phyloP scores from a whole-genome alignment of 2,888 invertebrate species.

The Cylloceria caligata region DNA sequence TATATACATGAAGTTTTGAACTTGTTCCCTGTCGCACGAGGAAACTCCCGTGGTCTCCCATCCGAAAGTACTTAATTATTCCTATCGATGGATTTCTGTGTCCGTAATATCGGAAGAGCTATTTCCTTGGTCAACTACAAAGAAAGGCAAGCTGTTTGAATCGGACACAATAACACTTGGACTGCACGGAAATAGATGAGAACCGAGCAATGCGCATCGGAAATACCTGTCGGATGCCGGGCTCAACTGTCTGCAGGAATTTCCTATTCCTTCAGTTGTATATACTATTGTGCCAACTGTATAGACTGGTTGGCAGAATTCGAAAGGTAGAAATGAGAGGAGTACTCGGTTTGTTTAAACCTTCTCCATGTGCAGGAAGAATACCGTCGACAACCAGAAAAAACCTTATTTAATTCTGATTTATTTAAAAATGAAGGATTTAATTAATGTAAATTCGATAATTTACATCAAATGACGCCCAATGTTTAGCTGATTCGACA shows the following conservation, averaged over 20 bases:
- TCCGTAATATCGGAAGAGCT: conserved; percentile 57
- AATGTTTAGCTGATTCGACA: not conserved
- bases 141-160: conserved; percentile 25
- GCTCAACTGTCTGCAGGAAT: conserved; percentile 44
- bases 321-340: not conserved
- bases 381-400: not conserved
- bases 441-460: no score
- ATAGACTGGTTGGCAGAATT: conserved; percentile 4
- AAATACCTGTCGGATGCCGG: conserved; percentile 57
- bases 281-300: conserved; percentile 11
- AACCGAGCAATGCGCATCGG: conserved; percentile 33
- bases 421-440: not conserved
- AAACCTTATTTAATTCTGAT: not conserved
- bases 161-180: conserved; percentile 33
- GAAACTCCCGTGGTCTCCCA: not conserved
- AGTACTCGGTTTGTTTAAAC: not conserved
- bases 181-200: conserved; percentile 44
- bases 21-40: not conserved
- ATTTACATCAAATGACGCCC: no score
- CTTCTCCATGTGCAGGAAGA: not conserved
- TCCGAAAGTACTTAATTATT: conserved; percentile 55
- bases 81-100: conserved; percentile 24
- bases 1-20: conserved; percentile 6
- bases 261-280: conserved; percentile 18
- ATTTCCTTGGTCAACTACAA: conserved; percentile 52